Base-by-base conservation (phyloP, 1,140 invertebrate genomes). In the Anoplophora glabripennis region DNA sequence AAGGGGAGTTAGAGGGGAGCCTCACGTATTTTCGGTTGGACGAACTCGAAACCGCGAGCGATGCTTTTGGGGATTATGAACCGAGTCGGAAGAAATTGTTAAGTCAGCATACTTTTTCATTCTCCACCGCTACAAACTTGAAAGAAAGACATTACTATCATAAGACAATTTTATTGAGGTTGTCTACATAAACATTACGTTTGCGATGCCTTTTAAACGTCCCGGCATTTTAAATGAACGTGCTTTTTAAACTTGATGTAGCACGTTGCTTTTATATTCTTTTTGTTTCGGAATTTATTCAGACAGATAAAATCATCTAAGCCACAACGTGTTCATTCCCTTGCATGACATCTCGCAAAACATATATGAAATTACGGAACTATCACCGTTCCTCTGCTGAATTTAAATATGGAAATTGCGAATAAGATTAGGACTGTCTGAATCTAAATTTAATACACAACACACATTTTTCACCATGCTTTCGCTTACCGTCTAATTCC, bases 21-120 rank as follows among this genome's bases (percentile, higher is more conserved):
- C 28, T 21, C 44, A 41, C 21, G 53, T 45, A 53, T 65, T 61
- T 54, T 51, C 59, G 52, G 40, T 60, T 47, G 53, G 64, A 11
- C 53, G 46, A 56, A 52, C 53, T 54, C 53, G 42, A 45, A 53
- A 56, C 64, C 60, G 57, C 61, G 60, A 60, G 53, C 64, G 57
- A 59, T 63, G 64, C 61, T 65, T 59, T 63, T 55, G 59, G 60
- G 64, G 64, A 65, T 65, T 65, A 65, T 63, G 53, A 57, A 63
- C 56, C 64, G 60, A 65, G 60, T 63, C 58, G 64, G 64, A 62
- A 65, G 60, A 60, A 65, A 46, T 46, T 46, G 44, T 46, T 18
- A 46, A 46, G 17, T 46, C 12, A 46, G 44, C 44, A 65, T 59
- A 61, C 64, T 65, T 65, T 65, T 65, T 65, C 63, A 53, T 64